These are phyloP conservation scores for Lordiphosa clarofinis DNA, from an alignment of 1,140 invertebrate species.

Conservation along the genomic window DNA sequence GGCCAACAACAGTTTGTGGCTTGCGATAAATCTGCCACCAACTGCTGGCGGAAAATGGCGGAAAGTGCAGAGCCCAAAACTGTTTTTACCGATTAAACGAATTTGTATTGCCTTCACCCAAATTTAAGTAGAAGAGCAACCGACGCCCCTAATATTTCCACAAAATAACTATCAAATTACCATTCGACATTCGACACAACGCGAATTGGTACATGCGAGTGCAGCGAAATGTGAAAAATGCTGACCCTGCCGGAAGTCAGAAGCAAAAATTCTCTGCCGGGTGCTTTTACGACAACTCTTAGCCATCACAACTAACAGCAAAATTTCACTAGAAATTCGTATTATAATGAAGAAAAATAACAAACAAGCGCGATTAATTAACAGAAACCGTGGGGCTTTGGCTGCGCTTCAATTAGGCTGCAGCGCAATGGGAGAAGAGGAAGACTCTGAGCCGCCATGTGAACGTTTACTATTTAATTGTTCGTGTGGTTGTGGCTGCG, in stretches of 20 bases:
- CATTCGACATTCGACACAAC: conserved; percentile 3
- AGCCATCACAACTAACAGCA: conserved; percentile 24
- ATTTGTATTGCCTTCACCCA: conserved; percentile 7
- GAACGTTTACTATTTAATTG: conserved; percentile 11
- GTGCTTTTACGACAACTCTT: not conserved
- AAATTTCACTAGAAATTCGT: conserved; percentile 28
- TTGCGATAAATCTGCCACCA: conserved; percentile 18
- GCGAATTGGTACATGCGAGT: conserved; percentile 19
- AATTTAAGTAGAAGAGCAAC: not conserved
- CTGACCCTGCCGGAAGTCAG: conserved; percentile 25
- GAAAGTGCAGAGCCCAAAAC: not conserved
- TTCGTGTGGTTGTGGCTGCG: conserved; percentile 1
- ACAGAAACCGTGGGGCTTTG: conserved; percentile 27
- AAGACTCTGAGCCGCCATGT: conserved; percentile 1
- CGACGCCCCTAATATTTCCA: conserved; percentile 1
- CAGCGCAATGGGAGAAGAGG: conserved; percentile 2
- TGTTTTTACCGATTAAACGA: not conserved
- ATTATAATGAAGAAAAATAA: conserved; percentile 22
- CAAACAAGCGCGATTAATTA: conserved; percentile 11
- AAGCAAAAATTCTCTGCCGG: conserved; percentile 14
- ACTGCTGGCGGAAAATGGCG: conserved; percentile 1
- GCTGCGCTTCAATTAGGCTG: conserved; percentile 29
- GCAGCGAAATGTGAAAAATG: conserved; percentile 29
- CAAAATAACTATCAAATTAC: conserved; percentile 11
- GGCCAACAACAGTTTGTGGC: not conserved